phyloP scores from a whole-genome alignment of 1,140 invertebrate genomes.

The Polyergus mexicanus region DNA sequence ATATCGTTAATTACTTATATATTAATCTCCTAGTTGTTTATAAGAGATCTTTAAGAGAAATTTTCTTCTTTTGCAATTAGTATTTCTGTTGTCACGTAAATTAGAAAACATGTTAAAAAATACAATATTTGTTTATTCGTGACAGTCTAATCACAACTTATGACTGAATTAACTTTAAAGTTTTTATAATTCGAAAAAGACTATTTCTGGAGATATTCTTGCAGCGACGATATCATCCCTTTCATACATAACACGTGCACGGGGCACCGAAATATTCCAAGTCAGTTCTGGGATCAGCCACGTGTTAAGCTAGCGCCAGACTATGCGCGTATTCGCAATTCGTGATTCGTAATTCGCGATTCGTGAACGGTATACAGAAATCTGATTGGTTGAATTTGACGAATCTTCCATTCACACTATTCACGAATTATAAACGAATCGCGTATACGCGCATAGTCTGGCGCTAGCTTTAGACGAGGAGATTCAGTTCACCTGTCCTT shows the following conservation, averaged over 20 bases:
- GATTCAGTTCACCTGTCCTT: neutral
- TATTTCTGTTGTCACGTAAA: neutral
- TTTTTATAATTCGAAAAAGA: neutral
- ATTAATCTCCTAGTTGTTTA: neutral
- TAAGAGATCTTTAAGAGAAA: neutral
- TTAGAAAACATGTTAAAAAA: neutral
- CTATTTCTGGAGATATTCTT: neutral
- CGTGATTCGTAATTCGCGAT: no score
- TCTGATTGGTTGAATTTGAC: no score
- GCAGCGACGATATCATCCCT: neutral
- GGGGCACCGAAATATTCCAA: neutral
- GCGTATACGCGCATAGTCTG: no score
- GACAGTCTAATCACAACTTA: no score
- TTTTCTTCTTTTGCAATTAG: neutral
- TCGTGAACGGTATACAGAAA: no score
- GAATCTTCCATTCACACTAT: no score
- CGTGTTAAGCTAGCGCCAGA: no score
- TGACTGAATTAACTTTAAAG: neutral
- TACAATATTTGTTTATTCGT: neutral
- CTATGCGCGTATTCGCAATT: no score
- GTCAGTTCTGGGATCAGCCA: constrained; percentile 1
- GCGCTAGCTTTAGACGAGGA: constrained; percentile 33
- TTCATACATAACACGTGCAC: neutral
- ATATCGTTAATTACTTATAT: neutral
- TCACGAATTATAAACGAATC: no score